These are phyloP conservation scores for Drosophila pandora DNA, from an alignment of 1,140 invertebrate genomes.

Conservation along the genomic window DNA sequence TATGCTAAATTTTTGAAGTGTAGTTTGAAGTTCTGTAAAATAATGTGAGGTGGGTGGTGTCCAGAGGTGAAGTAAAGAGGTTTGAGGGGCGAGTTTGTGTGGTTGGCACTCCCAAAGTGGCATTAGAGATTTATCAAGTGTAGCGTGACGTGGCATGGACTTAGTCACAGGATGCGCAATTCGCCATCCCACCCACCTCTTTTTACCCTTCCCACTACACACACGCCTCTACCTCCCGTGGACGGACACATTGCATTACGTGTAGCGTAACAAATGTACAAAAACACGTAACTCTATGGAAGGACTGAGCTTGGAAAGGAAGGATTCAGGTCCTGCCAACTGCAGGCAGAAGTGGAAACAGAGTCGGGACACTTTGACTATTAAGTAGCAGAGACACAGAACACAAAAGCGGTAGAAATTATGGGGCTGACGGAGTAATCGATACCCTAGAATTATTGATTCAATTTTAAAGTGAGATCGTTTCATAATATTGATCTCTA, in stretches of 20 bases:
- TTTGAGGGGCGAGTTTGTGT: conserved; percentile 30
- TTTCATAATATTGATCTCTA: background rate
- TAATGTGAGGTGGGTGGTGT: conserved; percentile 8
- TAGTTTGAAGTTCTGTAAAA: background rate
- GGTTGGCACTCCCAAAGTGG: conserved; percentile 78
- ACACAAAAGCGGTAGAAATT: conserved; percentile 14
- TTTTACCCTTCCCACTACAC: conserved; percentile 3
- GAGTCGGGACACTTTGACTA: conserved; percentile 68
- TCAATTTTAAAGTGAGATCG: too few relatives aligned
- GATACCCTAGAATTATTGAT: conserved; percentile 5
- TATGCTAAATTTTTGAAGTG: background rate
- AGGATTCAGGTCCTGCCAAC: conserved; percentile 48
- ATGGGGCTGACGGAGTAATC: conserved; percentile 16
- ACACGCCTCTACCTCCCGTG: conserved; percentile 3
- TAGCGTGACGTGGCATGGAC: conserved; percentile 79
- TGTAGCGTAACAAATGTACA: conserved; percentile 82
- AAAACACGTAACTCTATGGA: conserved; percentile 71
- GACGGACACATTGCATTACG: conserved; percentile 70
- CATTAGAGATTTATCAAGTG: conserved; percentile 82
- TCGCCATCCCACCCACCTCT: conserved; percentile 11
- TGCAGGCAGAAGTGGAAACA: conserved; percentile 47
- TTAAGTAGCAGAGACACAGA: conserved; percentile 48
- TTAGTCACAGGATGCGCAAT: conserved; percentile 45
- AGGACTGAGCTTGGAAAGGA: conserved; percentile 18
- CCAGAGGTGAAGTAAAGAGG: background rate